Conservation (phyloP, 2,797 vertebrate genomes). For the Pseudotriccus pelzelni region DNA sequence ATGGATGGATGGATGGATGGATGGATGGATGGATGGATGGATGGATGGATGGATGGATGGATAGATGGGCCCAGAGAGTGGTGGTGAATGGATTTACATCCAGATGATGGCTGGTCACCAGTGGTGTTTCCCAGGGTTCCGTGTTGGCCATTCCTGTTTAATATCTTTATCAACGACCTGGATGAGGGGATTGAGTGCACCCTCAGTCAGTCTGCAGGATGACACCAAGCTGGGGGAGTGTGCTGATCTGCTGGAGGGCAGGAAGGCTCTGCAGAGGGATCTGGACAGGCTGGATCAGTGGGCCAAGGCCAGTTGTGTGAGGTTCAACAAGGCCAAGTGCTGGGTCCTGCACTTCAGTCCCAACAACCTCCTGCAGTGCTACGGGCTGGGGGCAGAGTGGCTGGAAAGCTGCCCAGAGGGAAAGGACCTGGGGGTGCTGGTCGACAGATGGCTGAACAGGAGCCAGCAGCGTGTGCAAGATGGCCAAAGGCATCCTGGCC, state of each 20-base stretch:
- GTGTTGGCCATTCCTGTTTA: background rate
- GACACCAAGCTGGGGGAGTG: background rate
- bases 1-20: too few relatives aligned
- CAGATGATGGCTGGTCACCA: background rate
- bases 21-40: too few relatives aligned
- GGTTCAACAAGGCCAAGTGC: background rate
- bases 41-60: too few relatives aligned
- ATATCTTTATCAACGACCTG: background rate
- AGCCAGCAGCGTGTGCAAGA: background rate
- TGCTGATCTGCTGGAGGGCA: background rate
- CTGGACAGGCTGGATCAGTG: background rate
- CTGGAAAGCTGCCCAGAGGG: background rate
- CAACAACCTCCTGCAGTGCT: background rate
- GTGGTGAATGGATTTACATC: background rate
- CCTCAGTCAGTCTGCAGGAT: background rate
- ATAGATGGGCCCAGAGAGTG: background rate
- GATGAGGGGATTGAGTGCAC: background rate
- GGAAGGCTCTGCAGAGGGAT: background rate
- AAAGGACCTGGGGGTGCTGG: background rate
- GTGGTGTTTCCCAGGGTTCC: background rate
- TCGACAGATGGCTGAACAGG: background rate
- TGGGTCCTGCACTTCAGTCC: background rate
- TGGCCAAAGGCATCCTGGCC: background rate
- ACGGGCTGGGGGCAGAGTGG: background rate
- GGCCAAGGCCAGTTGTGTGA: accelerated